Percentiles rank a stretch among this genome's conserved stretches.
Evolutionary conservation across 2,888 invertebrate species (phyloP).

Genomic region (Diadegma fenestrale): DNA sequence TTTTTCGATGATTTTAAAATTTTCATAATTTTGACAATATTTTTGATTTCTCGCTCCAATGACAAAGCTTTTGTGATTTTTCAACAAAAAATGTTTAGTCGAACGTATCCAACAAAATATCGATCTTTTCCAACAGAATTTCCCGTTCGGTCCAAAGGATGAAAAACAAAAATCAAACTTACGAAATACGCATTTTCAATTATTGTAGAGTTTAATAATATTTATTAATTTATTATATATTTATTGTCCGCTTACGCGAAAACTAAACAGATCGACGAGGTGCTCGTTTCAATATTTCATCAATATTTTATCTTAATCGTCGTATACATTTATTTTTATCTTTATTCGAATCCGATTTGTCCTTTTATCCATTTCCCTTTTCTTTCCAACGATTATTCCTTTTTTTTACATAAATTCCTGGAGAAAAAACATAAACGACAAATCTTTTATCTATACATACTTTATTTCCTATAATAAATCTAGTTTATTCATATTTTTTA

Average conservation of each 20-base stretch:
- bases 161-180: constrained; percentile 14
- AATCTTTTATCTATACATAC: constrained; percentile 51
- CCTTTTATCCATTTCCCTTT: not conserved
- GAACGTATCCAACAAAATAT: no score
- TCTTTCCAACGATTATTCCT: not conserved
- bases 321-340: constrained; percentile 48
- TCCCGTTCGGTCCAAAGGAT: no score
- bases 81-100: no score
- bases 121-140: no score
- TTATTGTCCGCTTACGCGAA: constrained; percentile 63
- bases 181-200: constrained; percentile 15
- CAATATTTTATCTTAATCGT: constrained; percentile 14
- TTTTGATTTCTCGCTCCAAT: no score
- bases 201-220: constrained; percentile 45
- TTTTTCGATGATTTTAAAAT: no score
- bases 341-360: not conserved
- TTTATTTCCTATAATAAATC: constrained; percentile 60
- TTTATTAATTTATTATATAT: constrained; percentile 64
- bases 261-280: constrained; percentile 55
- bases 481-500: not conserved
- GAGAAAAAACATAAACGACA: constrained; percentile 42
- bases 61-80: no score
- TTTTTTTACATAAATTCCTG: constrained; percentile 25
- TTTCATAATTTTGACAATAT: no score
- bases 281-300: constrained; percentile 33